Base-by-base conservation (phyloP, 2,113 vertebrate genomes). In the Colinus virginianus region DNA sequence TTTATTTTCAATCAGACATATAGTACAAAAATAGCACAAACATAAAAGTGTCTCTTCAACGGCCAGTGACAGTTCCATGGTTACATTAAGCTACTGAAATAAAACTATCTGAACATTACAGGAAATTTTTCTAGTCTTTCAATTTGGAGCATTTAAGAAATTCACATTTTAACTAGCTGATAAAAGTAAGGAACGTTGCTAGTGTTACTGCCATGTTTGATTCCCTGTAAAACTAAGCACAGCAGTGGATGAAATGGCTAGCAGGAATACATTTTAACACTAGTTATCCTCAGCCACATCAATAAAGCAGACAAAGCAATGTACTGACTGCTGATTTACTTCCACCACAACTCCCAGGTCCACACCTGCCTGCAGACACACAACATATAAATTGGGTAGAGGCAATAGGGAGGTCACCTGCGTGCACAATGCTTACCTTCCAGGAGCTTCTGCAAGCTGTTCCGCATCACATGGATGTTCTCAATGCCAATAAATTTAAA, bases 401-500 rank as follows among this genome's bases (percentile, higher is more conserved):
- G 42, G 28, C 12, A 17, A 36, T 0, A 40, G 13, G 19, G 15
- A 3, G 45, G 15, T 16, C 53, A 22, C n/a, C 16, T 6, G 36
- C 12, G 86, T 4, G 5, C 46, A 13, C 30, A 3, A 17, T 19
- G 97, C 98, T 95, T 93, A 98, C 98, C 98, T 97, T 98, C 98
- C 68, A 98, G 90, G 12, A 98, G 97, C 51, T 98, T 98, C 94
- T 98, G 98, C 71, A 98, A 87, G 94, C 98, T 98, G 96, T 45
- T 98, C 78, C 97, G 90, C 98, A 98, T 98, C 32, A 98, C 98
- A 3, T 98, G 98, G 90, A 98, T 98, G 93, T 98, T 98, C 84
- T 98, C 98, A 62, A 98, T 98, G 45, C 98, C 98, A 46, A 98
- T 98, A 70, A 98, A 98, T 48, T 98, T 98, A 80, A 98, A 98